phyloP scores from a whole-genome alignment of 2,113 vertebrate genomes.

The Lepus europaeus region DNA sequence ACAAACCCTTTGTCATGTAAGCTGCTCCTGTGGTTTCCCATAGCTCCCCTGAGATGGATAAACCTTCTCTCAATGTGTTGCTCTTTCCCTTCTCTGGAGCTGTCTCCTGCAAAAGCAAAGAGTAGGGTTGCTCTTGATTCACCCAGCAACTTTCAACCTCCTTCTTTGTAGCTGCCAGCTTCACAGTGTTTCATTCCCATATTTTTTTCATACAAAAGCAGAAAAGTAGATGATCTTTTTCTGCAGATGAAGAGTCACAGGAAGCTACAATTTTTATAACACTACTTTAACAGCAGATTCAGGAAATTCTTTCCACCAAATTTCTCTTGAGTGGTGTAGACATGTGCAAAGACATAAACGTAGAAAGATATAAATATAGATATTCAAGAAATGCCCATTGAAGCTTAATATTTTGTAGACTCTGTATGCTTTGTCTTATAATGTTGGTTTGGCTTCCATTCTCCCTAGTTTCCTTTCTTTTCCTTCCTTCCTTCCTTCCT shows the following conservation, averaged over 20 bases:
- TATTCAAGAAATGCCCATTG: neutral
- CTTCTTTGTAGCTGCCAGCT: neutral
- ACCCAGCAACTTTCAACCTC: neutral
- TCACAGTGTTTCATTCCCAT: neutral
- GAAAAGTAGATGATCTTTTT: neutral
- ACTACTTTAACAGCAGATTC: neutral
- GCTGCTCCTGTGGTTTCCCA: neutral
- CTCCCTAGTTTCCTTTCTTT: neutral
- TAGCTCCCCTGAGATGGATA: neutral
- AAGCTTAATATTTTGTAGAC: neutral
- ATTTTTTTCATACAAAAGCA: neutral
- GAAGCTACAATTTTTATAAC: neutral
- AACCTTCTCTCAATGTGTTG: neutral
- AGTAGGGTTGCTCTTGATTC: neutral
- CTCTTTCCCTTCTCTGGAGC: neutral
- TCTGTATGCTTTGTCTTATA: neutral
- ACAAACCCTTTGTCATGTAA: neutral
- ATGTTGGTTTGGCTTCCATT: neutral
- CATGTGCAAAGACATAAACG: neutral
- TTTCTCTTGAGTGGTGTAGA: neutral
- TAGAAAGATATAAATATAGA: conserved; percentile 9
- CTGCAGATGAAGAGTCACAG: neutral
- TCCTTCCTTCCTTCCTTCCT: neutral
- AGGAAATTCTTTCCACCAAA: neutral
- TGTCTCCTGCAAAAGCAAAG: neutral